Percentiles rank a stretch among this genome's conserved stretches.
phyloP scores from a whole-genome alignment of 2,797 vertebrate genomes.

The Acanthurus leucopareius region DNA sequence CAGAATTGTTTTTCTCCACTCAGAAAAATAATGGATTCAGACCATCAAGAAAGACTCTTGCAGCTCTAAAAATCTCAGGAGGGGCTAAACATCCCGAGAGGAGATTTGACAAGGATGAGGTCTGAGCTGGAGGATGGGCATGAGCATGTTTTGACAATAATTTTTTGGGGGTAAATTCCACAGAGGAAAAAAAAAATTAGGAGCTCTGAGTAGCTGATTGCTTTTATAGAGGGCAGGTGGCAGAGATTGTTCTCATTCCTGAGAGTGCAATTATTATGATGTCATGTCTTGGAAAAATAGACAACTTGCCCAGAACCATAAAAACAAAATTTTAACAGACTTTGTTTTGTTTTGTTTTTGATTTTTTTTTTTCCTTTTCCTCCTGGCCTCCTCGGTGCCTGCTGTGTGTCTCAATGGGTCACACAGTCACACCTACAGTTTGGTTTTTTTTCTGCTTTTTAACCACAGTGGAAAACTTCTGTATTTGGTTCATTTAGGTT shows the following conservation, averaged over 20 bases:
- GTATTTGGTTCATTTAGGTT: constrained; percentile 27
- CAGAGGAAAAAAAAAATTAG: not conserved
- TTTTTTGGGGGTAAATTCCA: not conserved
- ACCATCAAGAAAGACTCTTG: constrained; percentile 5
- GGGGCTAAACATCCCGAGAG: not conserved
- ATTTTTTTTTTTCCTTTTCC: constrained; percentile 16
- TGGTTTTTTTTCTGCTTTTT: constrained; percentile 14
- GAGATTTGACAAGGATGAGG: not conserved
- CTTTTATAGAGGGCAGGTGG: not conserved
- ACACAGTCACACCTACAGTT: constrained; percentile 34
- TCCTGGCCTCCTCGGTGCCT: not conserved
- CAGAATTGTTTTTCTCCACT: constrained; percentile 65
- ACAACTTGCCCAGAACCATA: constrained; percentile 21
- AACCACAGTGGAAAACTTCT: constrained; percentile 30
- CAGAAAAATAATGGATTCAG: constrained; percentile 8
- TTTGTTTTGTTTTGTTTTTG: constrained; percentile 6
- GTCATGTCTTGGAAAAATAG: constrained; percentile 46
- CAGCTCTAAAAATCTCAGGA: constrained; percentile 8
- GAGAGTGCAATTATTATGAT: not conserved
- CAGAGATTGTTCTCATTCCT: constrained; percentile 48
- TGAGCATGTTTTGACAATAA: constrained; percentile 4
- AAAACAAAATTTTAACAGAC: constrained; percentile 12
- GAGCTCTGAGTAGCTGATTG: not conserved
- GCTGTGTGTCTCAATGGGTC: constrained; percentile 21
- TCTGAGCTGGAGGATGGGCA: not conserved